Evolutionary conservation across 2,888 invertebrate genomes (phyloP).

Genomic region (Bombylius discolor): DNA sequence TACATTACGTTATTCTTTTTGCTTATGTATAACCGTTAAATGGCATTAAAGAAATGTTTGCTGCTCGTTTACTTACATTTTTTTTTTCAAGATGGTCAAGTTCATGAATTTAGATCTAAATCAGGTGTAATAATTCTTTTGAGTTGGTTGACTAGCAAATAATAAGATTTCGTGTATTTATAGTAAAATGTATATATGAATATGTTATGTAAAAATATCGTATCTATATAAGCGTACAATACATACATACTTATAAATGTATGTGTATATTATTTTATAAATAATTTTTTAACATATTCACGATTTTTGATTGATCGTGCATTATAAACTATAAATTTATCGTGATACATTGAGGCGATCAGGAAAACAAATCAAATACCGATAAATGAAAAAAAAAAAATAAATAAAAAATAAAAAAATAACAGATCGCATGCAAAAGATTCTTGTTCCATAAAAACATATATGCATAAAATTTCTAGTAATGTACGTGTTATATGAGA

Average conservation of each 20-base stretch:
- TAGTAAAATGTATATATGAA: too few species aligned
- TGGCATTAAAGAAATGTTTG: neutral
- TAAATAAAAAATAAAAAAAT: neutral
- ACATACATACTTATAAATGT: neutral
- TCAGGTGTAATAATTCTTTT: conserved; percentile 39
- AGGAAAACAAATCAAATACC: conserved; percentile 22
- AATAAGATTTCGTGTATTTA: neutral
- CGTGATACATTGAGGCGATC: conserved; percentile 39
- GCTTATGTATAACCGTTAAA: too few species aligned
- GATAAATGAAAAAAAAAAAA: neutral
- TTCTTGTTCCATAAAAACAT: too few species aligned
- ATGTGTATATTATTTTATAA: neutral
- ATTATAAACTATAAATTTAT: conserved; percentile 38
- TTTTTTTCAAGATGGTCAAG: conserved; percentile 10
- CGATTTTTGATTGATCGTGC: conserved; percentile 39
- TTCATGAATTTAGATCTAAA: conserved; percentile 30
- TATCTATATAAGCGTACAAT: neutral
- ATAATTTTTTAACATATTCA: conserved; percentile 14
- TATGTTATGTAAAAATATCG: too few species aligned
- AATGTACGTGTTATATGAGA: neutral
- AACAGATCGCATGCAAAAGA: neutral
- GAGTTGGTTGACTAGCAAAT: conserved; percentile 20
- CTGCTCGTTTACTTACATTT: neutral
- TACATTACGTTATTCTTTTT: too few species aligned
- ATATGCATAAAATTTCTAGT: too few species aligned